Evolutionary conservation across 2,888 invertebrate species (phyloP), one percentile per base, ranked within the genome.

Genomic region (Zygaena filipendulae): DNA sequence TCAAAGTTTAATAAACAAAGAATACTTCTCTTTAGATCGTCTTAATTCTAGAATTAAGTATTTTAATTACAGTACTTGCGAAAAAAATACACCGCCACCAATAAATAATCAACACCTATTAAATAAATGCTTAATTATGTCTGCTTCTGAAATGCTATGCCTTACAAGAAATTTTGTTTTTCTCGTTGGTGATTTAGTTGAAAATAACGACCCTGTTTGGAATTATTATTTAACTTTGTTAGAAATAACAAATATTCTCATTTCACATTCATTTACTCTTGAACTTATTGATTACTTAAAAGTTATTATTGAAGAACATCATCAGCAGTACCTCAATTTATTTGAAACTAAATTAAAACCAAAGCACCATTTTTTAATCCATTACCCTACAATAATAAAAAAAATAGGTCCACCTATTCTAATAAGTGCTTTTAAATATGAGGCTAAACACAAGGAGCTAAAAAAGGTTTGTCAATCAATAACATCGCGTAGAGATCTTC

Each of bases 391-490:
- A 23, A 25, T 43, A 5, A 42, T 33, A 23, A 33, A 33, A 35
- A 39, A 21, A 25, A 34, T 24, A 13, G 37, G 34, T n/a, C 34
- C 37, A 3, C 34, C 34, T 10, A 30, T 37, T 13, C 21, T 37
- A 19, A 11, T 25, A 27, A 32, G 32, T 19, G 33, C 32, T 6
- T 38, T 38, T 25, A 38, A 38, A 30, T 45, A 32, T 28, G 42
- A 45, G 31, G 37, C 38, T 5, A 43, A 45, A 34, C 44, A 43
- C 16, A 35, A 25, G 7, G 72, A 67, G 69, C 68, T 54, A 46
- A 66, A 64, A 60, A 55, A 60, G 63, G 66, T 57, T 52, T 47
- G 50, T 49, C 58, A 48, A 48, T 44, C 38, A 42, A 48, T 44
- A 45, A 42, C 43, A 44, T 43, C 37, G 34, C 30, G 30, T n/a